Percentiles rank a stretch among this genome's conserved stretches.
Conservation (phyloP, 1,140 invertebrate species). For the Saccostrea cuccullata region DNA sequence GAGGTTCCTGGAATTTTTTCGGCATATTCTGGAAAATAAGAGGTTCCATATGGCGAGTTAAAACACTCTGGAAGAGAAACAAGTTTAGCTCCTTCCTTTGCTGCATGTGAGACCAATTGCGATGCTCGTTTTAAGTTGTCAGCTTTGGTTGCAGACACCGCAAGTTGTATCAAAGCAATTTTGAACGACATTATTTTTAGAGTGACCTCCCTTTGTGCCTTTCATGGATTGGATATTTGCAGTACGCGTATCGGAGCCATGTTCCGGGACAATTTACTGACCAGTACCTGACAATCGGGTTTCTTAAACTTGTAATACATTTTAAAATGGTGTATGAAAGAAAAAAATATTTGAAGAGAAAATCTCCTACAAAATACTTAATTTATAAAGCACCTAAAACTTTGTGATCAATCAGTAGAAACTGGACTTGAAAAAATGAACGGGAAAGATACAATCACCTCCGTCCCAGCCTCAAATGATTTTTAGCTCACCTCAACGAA, state of each 20-base stretch:
- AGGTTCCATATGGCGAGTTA: slow-evolving; percentile 95
- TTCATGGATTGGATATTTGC: neutral
- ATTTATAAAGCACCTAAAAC: too few relatives aligned
- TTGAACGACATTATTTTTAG: slow-evolving; percentile 59
- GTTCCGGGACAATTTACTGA: too few relatives aligned
- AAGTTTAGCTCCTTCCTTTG: slow-evolving; percentile 86
- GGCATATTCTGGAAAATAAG: slow-evolving; percentile 91
- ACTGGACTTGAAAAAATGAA: too few relatives aligned
- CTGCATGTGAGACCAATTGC: slow-evolving; percentile 86
- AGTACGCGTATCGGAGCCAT: neutral
- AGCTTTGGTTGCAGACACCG: slow-evolving; percentile 86
- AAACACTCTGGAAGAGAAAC: slow-evolving; percentile 95
- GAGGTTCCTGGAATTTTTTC: slow-evolving; percentile 88
- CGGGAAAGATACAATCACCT: too few relatives aligned
- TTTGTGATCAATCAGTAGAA: too few relatives aligned
- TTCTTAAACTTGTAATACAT: too few relatives aligned
- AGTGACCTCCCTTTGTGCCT: slow-evolving; percentile 26
- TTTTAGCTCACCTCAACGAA: too few relatives aligned
- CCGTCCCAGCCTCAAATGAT: too few relatives aligned
- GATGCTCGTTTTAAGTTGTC: slow-evolving; percentile 87
- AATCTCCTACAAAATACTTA: too few relatives aligned
- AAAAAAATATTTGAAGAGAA: too few relatives aligned
- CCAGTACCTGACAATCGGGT: too few relatives aligned
- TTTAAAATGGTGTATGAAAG: too few relatives aligned
- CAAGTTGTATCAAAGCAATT: slow-evolving; percentile 89